Evolutionary conservation across 2,797 vertebrate species (phyloP), one percentile per base, ranked within the genome.

Genomic region (Limosa lapponica): DNA sequence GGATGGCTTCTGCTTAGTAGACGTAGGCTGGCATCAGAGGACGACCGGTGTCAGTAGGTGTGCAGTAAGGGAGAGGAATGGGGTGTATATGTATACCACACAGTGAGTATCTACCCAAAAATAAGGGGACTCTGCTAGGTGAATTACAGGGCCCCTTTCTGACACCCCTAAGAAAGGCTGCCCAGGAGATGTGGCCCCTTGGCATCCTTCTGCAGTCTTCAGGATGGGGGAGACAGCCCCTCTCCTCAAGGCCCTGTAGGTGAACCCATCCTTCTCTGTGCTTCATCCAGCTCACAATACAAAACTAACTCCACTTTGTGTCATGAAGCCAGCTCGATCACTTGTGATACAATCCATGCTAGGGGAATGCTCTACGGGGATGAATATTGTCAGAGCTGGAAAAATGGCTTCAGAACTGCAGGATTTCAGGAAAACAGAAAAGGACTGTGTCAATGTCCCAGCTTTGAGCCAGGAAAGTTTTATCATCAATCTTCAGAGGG

Each of bases 1-100:
- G 69, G 32, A 54, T 11, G 66, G 30, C 25, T 95, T 83, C 70
- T 20, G 30, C 34, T 87, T 37, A 19, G 44, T 10, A 55, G 32
- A 32, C 0, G 3, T 15, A 44, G 74, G 66, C 25, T 34, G 30
- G 10, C 14, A 16, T 25, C 59, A 70, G 34, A 57, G 34, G 49
- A 54, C 0, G 1, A 34, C 4, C 4, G 8, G 10, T 39, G 52
- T 20, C 51, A 16, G 14, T 11, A 46, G 37, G 25, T 13, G 17
- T 15, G 54, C 32, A 34, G 22, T 18, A 27, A 5, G 25, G 22
- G 52, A 83, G 46, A 83, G 39, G 28, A 27, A 34, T 1, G 6
- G 12, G 4, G 9, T 58, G 16, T 36, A 20, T 22, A 34, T 6
- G 17, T 18, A 48, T 13, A 57, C 4, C 62, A 8, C 2, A 28